Evolutionary conservation across 2,888 invertebrate genomes (phyloP), one percentile per base, ranked within the genome.

Genomic region (Spodoptera littoralis): DNA sequence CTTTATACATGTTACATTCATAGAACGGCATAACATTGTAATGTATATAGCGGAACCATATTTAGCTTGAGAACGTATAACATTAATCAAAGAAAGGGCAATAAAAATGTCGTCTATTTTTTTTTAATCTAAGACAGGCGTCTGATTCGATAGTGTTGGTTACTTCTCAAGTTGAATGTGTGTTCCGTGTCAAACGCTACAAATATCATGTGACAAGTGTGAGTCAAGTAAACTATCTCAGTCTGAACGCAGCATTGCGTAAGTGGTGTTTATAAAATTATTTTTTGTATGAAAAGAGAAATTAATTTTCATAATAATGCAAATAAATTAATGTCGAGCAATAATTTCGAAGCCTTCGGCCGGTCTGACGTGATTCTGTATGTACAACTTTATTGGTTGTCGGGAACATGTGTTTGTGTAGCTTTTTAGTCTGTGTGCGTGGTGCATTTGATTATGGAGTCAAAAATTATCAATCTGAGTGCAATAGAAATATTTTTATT

Each of bases 281-380:
- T 68, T 79, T 79, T 72, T 81, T 77, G 79, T 79, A 76, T 78
- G 73, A 60, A 71, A 72, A 72, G 70, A 76, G 48, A 74, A 62
- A 73, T 76, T 74, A 76, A 72, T 77, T 74, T 70, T 70, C 72
- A 73, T 82, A 70, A 79, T 36, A 36, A 36, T 27, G 81, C 80
- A 76, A 85, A 79, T 83, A 84, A 84, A 65, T 80, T 57, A 87
- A 87, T 80, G 78, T 83, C 69, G 74, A 92, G 92, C 92, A 93
- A 92, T 93, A 92, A 89, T 88, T 87, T 86, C 70, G 73, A 83
- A 84, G 91, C 90, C 90, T 91, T 90, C 65, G 79, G 89, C 88
- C 90, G 91, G 91, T 89, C 92, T 89, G 90, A 71, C 70, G 76
- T 79, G 72, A 69, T 75, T 80, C 65, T 73, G 69, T 76, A 54